A percentile compares a stretch with the other conserved stretches of the same genome.
Evolutionary conservation across 2,797 vertebrate genomes (phyloP).

Genomic region (Sciaenops ocellatus): DNA sequence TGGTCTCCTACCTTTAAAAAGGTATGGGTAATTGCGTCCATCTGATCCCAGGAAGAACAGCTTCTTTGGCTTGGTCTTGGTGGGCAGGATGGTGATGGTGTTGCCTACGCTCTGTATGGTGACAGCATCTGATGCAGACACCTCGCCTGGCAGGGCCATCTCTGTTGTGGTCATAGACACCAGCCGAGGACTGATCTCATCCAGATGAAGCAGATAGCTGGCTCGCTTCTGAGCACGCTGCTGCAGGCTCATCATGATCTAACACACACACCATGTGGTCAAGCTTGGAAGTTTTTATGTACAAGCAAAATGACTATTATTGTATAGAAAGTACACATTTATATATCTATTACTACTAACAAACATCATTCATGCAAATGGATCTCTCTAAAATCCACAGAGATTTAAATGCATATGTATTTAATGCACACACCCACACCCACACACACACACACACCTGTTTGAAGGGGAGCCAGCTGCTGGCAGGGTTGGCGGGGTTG

Average conservation of each 20-base stretch:
- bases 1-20: slow-evolving; percentile 93
- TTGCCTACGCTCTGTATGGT: slow-evolving; percentile 96
- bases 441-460: slow-evolving; percentile 88
- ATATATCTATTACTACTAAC: not conserved
- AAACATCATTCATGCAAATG: not conserved
- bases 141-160: slow-evolving; percentile 96
- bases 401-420: not conserved
- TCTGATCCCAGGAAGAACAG: slow-evolving; percentile 97
- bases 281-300: not conserved
- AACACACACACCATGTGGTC: not conserved
- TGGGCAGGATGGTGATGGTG: slow-evolving; percentile 97
- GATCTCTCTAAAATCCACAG: not conserved
- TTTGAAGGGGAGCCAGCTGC: slow-evolving; percentile 98
- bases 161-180: slow-evolving; percentile 93
- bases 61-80: slow-evolving; percentile 99
- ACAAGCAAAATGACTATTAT: not conserved
- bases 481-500: slow-evolving; percentile 96
- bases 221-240: slow-evolving; percentile 97
- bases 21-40: slow-evolving; percentile 95
- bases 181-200: slow-evolving; percentile 97
- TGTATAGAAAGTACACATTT: not conserved
- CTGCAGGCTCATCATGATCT: slow-evolving; percentile 98
- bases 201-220: slow-evolving; percentile 93
- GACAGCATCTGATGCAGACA: slow-evolving; percentile 94
- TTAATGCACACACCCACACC: not conserved